phyloP scores from a whole-genome alignment of 2,113 vertebrate species.

The Sinocyclocheilus anophthalmus region DNA sequence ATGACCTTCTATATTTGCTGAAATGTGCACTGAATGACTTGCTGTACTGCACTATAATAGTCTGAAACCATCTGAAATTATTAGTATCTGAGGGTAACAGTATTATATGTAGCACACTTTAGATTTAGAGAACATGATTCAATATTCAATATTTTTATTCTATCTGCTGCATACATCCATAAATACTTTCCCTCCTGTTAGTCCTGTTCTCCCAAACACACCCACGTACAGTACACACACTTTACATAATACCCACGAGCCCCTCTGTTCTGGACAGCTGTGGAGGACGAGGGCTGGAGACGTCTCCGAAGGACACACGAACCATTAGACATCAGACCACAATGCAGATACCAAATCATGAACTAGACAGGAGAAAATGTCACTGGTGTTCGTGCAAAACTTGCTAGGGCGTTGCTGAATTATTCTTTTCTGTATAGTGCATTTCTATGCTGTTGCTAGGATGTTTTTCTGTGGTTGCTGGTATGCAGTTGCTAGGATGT shows the following conservation, averaged over 20 bases:
- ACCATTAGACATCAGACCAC: not conserved
- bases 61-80: not conserved
- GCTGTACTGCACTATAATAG: not conserved
- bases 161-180: not conserved
- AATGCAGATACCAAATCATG: not conserved
- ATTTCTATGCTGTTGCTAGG: not conserved
- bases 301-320: conserved; percentile 4
- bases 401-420: not conserved
- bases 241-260: conserved; percentile 24
- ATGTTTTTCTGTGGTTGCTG: not conserved
- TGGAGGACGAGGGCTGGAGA: conserved; percentile 12
- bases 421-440: not conserved
- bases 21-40: not conserved
- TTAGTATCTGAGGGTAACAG: not conserved
- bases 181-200: conserved; percentile 10
- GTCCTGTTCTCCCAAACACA: conserved; percentile 12
- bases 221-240: conserved; percentile 24
- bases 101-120: not conserved
- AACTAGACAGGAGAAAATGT: not conserved
- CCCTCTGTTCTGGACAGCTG: conserved; percentile 6
- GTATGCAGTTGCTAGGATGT: not conserved
- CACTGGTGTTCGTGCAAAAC: not conserved
- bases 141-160: not conserved
- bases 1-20: not conserved
- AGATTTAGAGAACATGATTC: not conserved